Percentiles rank a stretch among this genome's conserved stretches.
phyloP scores from a whole-genome alignment of 2,888 invertebrate species.

The Erebia epiphron region DNA sequence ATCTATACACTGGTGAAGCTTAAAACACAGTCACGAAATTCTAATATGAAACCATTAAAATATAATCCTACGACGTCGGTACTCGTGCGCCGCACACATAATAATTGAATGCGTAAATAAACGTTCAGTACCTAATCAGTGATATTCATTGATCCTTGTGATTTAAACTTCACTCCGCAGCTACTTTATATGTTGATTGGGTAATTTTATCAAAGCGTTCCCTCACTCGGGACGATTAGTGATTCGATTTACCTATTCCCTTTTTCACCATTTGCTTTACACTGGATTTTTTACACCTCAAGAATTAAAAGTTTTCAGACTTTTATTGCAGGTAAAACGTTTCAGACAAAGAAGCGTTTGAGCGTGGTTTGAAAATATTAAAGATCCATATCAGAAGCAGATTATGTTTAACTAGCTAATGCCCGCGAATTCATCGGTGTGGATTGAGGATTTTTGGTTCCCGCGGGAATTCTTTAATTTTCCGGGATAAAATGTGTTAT shows the following conservation, averaged over 20 bases:
- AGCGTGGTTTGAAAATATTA: not conserved
- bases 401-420: not conserved
- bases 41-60: not conserved
- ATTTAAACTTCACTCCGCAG: conserved; percentile 62
- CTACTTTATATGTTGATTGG: conserved; percentile 74
- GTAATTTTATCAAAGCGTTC: conserved; percentile 63
- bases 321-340: conserved; percentile 17
- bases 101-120: conserved; percentile 50
- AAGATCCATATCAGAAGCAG: not conserved
- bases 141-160: conserved; percentile 64
- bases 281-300: conserved; percentile 15
- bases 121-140: conserved; percentile 59
- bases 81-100: conserved; percentile 17
- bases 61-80: conserved; percentile 1
- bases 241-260: conserved; percentile 47
- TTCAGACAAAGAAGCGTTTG: not conserved
- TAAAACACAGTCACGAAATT: not conserved
- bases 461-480: too few species aligned
- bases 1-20: too few species aligned
- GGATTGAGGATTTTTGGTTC: too few species aligned
- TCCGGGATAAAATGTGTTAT: too few species aligned
- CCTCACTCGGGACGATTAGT: conserved; percentile 54
- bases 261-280: conserved; percentile 30
- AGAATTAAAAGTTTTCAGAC: conserved; percentile 21
- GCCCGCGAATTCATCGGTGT: too few species aligned